Evolutionary conservation across 2,113 vertebrate genomes (phyloP).

Genomic region (Actenoides lindsayi): DNA sequence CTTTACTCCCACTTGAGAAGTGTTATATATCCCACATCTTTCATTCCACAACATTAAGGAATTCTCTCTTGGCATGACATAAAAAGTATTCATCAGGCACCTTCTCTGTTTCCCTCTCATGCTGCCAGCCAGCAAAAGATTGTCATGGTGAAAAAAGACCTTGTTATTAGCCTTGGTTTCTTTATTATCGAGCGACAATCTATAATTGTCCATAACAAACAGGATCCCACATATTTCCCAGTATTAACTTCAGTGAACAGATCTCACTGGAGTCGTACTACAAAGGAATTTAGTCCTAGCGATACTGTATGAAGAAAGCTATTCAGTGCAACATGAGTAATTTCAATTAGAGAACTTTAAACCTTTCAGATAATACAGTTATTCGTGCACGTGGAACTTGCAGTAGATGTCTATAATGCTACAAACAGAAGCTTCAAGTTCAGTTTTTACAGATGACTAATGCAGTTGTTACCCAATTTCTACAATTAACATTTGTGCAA

Average conservation of each 20-base stretch:
- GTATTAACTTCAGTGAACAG: neutral
- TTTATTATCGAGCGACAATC: neutral
- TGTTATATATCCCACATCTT: neutral
- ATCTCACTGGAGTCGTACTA: neutral
- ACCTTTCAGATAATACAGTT: neutral
- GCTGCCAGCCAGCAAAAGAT: neutral
- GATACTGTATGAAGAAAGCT: neutral
- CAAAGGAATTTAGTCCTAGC: neutral
- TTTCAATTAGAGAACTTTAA: neutral
- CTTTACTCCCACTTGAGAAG: neutral
- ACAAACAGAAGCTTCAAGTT: neutral
- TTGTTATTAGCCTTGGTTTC: neutral
- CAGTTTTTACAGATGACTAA: neutral
- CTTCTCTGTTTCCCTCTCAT: neutral
- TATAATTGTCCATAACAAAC: neutral
- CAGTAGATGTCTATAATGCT: neutral
- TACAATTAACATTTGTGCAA: neutral
- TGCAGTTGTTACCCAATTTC: neutral
- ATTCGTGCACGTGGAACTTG: neutral
- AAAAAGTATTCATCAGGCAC: neutral
- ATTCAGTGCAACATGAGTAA: neutral
- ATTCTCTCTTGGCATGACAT: constrained; percentile 1
- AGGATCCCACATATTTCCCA: neutral
- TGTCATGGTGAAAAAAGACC: neutral
- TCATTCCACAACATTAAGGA: constrained; percentile 7